These are phyloP conservation scores for Bagarius yarrelli DNA, from an alignment of 2,113 vertebrate species.

Conservation along the genomic window DNA sequence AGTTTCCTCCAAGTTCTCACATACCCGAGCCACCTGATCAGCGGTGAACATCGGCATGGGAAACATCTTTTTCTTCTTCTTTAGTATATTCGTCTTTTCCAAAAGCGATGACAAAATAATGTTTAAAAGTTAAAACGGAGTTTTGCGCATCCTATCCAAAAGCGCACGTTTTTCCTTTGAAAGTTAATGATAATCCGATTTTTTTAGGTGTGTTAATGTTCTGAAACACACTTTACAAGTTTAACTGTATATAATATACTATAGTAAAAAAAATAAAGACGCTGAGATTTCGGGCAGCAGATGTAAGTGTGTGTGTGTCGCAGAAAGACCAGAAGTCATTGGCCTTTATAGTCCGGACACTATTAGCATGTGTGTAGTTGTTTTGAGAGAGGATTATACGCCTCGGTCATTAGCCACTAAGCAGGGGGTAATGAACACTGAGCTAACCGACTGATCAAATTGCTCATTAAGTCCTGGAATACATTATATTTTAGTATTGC, in stretches of 20 bases:
- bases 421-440: constrained; percentile 64
- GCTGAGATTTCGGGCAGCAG: too few species aligned
- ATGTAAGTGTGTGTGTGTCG: constrained; percentile 7
- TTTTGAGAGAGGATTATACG: constrained; percentile 77
- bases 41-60: constrained; percentile 76
- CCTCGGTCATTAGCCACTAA: constrained; percentile 70
- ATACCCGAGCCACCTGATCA: constrained; percentile 77
- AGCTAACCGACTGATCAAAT: constrained; percentile 73
- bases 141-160: constrained; percentile 17
- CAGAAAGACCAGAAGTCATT: constrained; percentile 62
- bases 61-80: constrained; percentile 63
- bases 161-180: background rate
- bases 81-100: too few species aligned
- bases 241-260: background rate
- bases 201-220: background rate
- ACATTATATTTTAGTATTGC: constrained; percentile 60
- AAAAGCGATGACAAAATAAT: background rate
- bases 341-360: constrained; percentile 74
- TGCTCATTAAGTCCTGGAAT: constrained; percentile 72
- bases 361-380: constrained; percentile 76
- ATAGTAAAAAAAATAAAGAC: too few species aligned
- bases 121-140: background rate
- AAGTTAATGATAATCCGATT: background rate
- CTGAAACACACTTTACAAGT: background rate
- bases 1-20: constrained; percentile 78